Evolutionary conservation across 2,113 vertebrate genomes (phyloP).

Genomic region (Myrmecophaga tridactyla): DNA sequence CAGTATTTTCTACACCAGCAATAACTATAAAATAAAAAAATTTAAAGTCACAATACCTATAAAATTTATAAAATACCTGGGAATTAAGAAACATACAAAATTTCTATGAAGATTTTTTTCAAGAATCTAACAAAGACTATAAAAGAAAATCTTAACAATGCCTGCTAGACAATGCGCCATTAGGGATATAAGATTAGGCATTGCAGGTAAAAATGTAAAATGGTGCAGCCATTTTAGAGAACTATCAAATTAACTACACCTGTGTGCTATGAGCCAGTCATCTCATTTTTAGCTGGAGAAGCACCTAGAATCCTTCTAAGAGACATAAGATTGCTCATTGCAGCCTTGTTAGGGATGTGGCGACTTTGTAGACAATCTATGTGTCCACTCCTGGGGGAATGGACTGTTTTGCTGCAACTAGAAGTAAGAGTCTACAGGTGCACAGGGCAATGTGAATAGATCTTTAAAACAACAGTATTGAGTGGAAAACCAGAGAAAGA

Average conservation of each 20-base stretch:
- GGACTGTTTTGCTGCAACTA: neutral
- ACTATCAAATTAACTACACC: accelerated
- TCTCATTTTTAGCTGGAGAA: no score
- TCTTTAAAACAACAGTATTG: neutral
- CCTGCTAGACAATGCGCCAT: neutral
- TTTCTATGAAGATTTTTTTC: neutral
- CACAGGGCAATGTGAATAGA: accelerated
- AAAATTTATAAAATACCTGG: neutral
- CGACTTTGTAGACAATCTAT: neutral
- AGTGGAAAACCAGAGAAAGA: neutral
- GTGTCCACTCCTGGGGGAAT: accelerated
- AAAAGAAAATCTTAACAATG: neutral
- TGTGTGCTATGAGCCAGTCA: accelerated
- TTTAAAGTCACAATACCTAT: neutral
- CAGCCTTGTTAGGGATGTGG: accelerated
- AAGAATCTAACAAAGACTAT: neutral
- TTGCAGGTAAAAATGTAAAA: neutral
- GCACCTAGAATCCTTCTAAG: neutral
- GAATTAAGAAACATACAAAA: neutral
- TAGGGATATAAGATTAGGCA: no score
- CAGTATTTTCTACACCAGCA: neutral
- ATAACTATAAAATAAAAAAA: neutral
- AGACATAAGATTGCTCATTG: neutral
- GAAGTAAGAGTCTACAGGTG: neutral
- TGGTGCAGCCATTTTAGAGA: neutral